Conservation (phyloP, 2,797 vertebrate species). For the Podargus strigoides region DNA sequence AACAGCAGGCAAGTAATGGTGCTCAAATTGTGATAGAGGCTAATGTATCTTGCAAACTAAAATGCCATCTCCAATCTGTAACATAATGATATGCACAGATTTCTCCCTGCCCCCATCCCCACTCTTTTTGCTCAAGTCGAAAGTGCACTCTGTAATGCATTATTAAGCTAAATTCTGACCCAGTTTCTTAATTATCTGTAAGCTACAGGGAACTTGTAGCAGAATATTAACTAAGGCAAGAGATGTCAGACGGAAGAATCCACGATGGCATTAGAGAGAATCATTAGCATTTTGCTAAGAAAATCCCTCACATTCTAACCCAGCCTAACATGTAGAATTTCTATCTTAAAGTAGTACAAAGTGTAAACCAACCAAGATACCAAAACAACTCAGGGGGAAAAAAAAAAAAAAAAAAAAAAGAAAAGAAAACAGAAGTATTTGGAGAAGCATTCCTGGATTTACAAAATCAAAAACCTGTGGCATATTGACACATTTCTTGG, state of each 20-base stretch:
- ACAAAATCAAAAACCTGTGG: not conserved
- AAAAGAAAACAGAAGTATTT: not conserved
- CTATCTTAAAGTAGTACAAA: not conserved
- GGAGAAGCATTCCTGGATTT: not conserved
- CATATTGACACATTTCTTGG: not conserved
- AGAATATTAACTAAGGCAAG: slow-evolving; percentile 57
- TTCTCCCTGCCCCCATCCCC: slow-evolving; percentile 31
- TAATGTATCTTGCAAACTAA: slow-evolving; percentile 33
- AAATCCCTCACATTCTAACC: not conserved
- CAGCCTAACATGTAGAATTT: not conserved
- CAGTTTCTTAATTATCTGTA: slow-evolving; percentile 65
- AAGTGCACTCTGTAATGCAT: slow-evolving; percentile 48
- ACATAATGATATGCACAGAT: slow-evolving; percentile 13
- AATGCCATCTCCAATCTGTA: slow-evolving; percentile 36
- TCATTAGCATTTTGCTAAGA: slow-evolving; percentile 4
- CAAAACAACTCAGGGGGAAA: not conserved
- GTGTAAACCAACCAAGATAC: not conserved
- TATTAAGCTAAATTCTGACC: slow-evolving; percentile 65
- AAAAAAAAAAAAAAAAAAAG: not conserved
- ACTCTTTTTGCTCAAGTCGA: slow-evolving; percentile 3
- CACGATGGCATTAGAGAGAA: not conserved
- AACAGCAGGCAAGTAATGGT: not conserved
- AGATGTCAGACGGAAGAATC: not conserved
- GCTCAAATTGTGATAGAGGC: slow-evolving; percentile 1
- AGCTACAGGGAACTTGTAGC: slow-evolving; percentile 23